Conservation (phyloP, 2,113 vertebrate genomes). For the Apteryx mantelli region DNA sequence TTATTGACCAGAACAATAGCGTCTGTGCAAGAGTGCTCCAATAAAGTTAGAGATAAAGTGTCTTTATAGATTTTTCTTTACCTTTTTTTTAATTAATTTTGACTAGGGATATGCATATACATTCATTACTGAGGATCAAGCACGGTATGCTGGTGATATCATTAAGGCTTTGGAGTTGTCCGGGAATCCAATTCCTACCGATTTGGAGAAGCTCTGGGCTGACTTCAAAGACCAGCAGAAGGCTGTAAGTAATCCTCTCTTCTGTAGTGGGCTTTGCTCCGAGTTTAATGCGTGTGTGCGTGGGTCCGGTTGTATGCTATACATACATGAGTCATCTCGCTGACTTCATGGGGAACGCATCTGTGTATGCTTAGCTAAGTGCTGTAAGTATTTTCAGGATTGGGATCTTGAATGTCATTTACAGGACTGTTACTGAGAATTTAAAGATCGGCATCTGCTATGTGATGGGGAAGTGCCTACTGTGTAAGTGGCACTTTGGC, state of each 20-base stretch:
- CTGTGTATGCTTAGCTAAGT: neutral
- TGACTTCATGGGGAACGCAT: neutral
- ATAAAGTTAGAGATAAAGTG: neutral
- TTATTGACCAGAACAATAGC: neutral
- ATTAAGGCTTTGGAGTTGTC: constrained; percentile 97
- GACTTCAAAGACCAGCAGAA: constrained; percentile 98
- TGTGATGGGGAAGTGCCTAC: neutral
- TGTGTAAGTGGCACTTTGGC: neutral
- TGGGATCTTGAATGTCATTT: neutral
- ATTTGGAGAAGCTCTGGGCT: constrained; percentile 94
- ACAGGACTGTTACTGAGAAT: neutral
- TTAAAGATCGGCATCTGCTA: neutral
- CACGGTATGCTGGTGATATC: constrained; percentile 94
- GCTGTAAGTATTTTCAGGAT: neutral
- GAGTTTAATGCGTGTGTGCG: rapidly evolving
- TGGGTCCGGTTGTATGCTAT: neutral
- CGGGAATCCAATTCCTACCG: constrained; percentile 85
- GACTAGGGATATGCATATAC: constrained; percentile 93
- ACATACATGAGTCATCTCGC: neutral
- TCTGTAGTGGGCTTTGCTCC: neutral
- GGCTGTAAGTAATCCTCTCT: constrained; percentile 81
- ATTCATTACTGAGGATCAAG: constrained; percentile 97
- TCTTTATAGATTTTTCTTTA: neutral
- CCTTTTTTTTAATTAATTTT: neutral
- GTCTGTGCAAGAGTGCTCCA: neutral